A percentile compares a stretch with the other conserved stretches of the same genome.
Conservation (phyloP, 2,797 vertebrate species). For the Sebastes taczanowskii region DNA sequence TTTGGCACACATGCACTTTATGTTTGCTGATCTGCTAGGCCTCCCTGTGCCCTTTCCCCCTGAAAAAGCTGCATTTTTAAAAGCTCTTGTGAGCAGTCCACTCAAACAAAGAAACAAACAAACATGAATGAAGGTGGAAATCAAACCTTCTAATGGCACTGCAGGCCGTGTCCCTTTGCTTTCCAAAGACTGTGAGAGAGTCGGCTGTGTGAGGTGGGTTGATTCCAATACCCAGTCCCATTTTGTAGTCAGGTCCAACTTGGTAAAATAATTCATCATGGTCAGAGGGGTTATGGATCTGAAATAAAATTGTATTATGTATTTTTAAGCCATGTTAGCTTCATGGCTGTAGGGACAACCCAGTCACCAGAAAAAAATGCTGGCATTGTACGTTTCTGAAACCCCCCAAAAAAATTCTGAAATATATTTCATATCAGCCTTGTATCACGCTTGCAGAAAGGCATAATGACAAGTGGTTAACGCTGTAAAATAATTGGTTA, state of each 20-base stretch:
- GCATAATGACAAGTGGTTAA: too few relatives aligned
- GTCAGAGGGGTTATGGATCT: not conserved
- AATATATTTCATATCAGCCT: too few relatives aligned
- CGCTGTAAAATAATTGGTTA: too few relatives aligned
- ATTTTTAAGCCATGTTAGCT: not conserved
- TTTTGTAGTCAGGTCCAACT: not conserved
- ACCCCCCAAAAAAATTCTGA: too few relatives aligned
- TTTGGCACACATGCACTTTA: not conserved
- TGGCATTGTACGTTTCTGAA: too few relatives aligned
- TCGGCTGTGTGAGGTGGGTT: not conserved
- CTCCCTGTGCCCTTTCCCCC: not conserved
- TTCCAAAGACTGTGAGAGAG: not conserved
- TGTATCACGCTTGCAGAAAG: too few relatives aligned
- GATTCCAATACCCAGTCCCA: not conserved
- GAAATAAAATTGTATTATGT: not conserved
- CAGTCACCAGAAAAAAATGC: too few relatives aligned
- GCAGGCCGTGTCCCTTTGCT: not conserved
- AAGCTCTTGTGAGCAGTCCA: not conserved
- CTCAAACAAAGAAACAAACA: not conserved
- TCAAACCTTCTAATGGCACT: not conserved
- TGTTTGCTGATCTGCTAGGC: slow-evolving; percentile 7
- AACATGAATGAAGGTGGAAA: slow-evolving; percentile 3
- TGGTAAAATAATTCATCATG: not conserved
- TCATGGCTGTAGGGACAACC: too few relatives aligned
- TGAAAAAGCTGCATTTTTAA: not conserved